Evolutionary conservation across 2,888 invertebrate species (phyloP).

Genomic region (Acronicta alni): DNA sequence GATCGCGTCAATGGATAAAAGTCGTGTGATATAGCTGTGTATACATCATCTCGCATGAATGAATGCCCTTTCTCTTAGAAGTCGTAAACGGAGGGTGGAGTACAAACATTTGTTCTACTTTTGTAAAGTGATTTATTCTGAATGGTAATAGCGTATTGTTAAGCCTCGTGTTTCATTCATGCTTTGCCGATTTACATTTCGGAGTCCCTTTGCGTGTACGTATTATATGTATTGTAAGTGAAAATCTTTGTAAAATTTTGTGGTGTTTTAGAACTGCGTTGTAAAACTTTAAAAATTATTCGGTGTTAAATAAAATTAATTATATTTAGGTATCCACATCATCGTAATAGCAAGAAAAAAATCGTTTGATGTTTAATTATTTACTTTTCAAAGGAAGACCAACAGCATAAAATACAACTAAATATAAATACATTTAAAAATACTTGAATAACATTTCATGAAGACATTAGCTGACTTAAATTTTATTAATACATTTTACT

Average conservation of each 20-base stretch:
- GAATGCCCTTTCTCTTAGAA: slow-evolving; percentile 33
- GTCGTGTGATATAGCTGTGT: slow-evolving; percentile 8
- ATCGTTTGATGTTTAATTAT: too few species aligned
- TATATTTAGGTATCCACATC: too few species aligned
- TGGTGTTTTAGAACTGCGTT: not conserved
- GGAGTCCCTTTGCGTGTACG: slow-evolving; percentile 29
- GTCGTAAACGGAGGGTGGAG: slow-evolving; percentile 37
- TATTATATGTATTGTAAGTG: slow-evolving; percentile 20
- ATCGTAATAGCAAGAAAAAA: too few species aligned
- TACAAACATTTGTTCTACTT: slow-evolving; percentile 39
- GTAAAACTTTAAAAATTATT: too few species aligned
- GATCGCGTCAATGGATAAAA: slow-evolving; percentile 23
- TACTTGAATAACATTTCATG: too few species aligned
- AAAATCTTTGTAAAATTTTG: slow-evolving; percentile 27
- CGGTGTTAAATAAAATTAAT: too few species aligned
- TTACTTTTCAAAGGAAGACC: too few species aligned
- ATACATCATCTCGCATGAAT: slow-evolving; percentile 33
- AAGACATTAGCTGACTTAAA: too few species aligned
- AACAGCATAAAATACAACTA: too few species aligned
- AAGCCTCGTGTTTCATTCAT: slow-evolving; percentile 41
- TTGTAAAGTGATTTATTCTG: slow-evolving; percentile 48
- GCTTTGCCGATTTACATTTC: slow-evolving; percentile 38
- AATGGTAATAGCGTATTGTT: slow-evolving; percentile 40
- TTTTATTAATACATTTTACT: too few species aligned
- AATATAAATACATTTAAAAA: too few species aligned